Percentiles rank a stretch among this genome's conserved stretches.
Conservation (phyloP, 37 sponge, comb jelly and placozoan species). For the Amphimedon queenslandica region DNA sequence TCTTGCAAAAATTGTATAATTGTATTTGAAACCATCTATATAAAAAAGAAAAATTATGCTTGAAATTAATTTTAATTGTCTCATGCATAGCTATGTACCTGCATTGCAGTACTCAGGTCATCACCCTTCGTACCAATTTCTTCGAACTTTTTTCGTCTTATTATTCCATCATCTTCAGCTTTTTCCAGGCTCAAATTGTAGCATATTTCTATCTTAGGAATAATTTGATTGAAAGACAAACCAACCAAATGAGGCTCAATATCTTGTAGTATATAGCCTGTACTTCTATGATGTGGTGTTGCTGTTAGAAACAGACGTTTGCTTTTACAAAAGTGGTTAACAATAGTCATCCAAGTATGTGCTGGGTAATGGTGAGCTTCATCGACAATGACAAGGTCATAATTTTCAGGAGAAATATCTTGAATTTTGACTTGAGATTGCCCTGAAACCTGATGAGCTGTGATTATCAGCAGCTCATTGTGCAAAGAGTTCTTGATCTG, state of each 20-base stretch:
- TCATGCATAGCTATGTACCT: too few species aligned
- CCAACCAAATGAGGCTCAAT: too few species aligned
- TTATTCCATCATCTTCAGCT: not conserved
- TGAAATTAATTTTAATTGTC: too few species aligned
- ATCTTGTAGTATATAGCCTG: too few species aligned
- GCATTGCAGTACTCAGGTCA: too few species aligned
- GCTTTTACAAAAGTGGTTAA: constrained; percentile 3
- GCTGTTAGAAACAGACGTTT: not conserved
- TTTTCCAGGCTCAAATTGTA: not conserved
- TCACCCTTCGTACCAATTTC: too few species aligned
- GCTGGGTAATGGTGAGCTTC: constrained; percentile 42
- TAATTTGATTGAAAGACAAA: not conserved
- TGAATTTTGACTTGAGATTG: not conserved
- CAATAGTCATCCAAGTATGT: constrained; percentile 16
- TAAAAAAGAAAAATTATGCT: not conserved
- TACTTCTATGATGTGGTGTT: not conserved
- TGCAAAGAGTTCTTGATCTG: not conserved
- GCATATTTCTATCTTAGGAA: not conserved
- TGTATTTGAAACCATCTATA: not conserved
- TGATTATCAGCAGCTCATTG: not conserved
- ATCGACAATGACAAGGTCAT: constrained; percentile 25
- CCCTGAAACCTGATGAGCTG: not conserved
- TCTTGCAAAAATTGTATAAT: not conserved
- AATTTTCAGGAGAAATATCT: not conserved
- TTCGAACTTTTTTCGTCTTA: not conserved